Base-by-base conservation (phyloP, 2,797 vertebrate genomes). In the Erpetoichthys calabaricus region DNA sequence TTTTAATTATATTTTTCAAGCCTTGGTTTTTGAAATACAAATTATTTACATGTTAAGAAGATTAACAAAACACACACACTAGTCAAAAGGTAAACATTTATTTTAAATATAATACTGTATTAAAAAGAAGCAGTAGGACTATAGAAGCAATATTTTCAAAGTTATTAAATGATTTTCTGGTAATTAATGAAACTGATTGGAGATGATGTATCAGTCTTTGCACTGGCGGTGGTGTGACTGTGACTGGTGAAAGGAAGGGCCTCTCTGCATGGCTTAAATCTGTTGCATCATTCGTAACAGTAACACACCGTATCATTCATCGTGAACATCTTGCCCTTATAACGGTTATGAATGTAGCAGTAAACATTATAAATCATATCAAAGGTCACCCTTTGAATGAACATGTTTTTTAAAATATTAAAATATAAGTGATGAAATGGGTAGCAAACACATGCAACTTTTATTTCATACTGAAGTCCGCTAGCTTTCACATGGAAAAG, bases 281-380 rank as follows among this genome's bases (percentile, higher is more conserved):
- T n/a, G 56, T 67, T 8, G 59, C 62, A 46, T 60, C 45, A 6
- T 54, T 42, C 3, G 45, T 57, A 4, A 7, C 42, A 25, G 25
- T 59, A 64, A 58, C 55, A 10, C 60, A 62, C 53, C 62, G 63
- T 52, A 53, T 57, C 10, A 62, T 60, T 9, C 60, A 65, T 44
- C 47, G 60, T 57, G 63, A 62, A 52, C 44, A 43, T 5, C 60
- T 61, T 4, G 63, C 47, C 6, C 63, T 64, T 8, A 60, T 58
- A 61, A 45, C 59, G 5, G 53, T 59, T 5, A 7, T 67, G 59
- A 57, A 67, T 7, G 9, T 55, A 55, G 42, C 61, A 25, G 25
- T 25, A 25, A 25, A 25, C 25, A 25, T 25, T 25, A 25, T 25
- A 25, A 25, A 25, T 25, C 25, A 25, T 25, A 25, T 1, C 25